These are phyloP conservation scores for Bombus polaris DNA, from an alignment of 1,140 invertebrate genomes.

Conservation along the genomic window DNA sequence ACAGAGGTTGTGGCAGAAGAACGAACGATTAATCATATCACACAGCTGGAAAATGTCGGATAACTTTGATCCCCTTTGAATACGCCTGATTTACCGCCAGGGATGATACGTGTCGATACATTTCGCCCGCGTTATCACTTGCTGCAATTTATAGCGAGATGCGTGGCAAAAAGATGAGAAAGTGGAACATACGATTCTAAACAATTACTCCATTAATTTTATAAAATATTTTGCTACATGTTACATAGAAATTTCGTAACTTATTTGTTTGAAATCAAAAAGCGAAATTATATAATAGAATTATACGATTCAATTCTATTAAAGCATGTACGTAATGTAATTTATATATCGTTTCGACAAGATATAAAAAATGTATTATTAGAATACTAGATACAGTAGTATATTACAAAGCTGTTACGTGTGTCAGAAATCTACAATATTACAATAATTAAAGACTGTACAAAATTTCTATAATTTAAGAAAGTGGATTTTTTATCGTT, in stretches of 20 bases:
- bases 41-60: constrained; percentile 38
- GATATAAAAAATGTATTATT: too few species aligned
- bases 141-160: not conserved
- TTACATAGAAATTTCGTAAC: not conserved
- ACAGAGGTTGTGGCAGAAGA: constrained; percentile 4
- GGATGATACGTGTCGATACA: constrained; percentile 34
- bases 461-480: too few species aligned
- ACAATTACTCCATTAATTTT: not conserved
- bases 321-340: not conserved
- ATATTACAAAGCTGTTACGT: too few species aligned
- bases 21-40: constrained; percentile 55
- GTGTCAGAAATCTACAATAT: too few species aligned
- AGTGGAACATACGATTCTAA: too few species aligned
- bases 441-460: too few species aligned
- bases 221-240: accelerated
- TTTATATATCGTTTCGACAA: not conserved
- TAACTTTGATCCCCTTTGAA: constrained; percentile 33
- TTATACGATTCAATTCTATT: not conserved
- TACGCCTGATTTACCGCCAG: constrained; percentile 23
- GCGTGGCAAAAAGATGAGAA: not conserved
- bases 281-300: not conserved
- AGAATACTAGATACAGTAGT: too few species aligned
- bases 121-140: not conserved
- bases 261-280: not conserved
- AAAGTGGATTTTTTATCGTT: too few species aligned